phyloP scores from a whole-genome alignment of 2,797 vertebrate species.

The Intellagama lesueurii region DNA sequence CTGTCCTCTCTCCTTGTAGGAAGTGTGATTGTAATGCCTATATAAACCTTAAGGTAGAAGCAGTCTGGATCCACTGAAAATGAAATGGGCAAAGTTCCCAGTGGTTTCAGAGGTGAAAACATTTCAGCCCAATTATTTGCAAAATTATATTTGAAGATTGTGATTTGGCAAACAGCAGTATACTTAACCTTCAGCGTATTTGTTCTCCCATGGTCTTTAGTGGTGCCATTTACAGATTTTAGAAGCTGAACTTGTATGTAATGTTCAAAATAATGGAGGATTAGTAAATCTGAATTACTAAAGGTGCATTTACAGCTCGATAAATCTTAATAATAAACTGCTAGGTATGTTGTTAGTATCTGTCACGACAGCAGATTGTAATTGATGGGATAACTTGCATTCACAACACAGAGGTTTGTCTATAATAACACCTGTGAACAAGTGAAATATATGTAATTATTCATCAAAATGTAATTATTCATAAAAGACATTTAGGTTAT shows the following conservation, averaged over 20 bases:
- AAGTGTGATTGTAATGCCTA: no score
- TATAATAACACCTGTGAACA: background rate
- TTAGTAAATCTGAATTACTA: slow-evolving; percentile 9
- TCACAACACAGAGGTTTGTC: slow-evolving; percentile 10
- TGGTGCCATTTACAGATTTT: slow-evolving; percentile 4
- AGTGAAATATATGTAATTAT: slow-evolving; percentile 17
- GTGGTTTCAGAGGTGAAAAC: background rate
- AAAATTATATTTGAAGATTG: background rate
- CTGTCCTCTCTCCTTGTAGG: no score
- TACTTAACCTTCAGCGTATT: background rate
- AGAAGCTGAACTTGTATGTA: slow-evolving; percentile 3
- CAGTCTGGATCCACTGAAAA: background rate
- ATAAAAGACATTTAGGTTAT: slow-evolving; percentile 3
- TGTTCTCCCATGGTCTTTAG: background rate
- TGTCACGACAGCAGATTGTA: slow-evolving; percentile 24
- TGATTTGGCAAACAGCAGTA: slow-evolving; percentile 1
- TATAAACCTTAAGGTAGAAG: no score
- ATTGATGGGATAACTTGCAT: slow-evolving; percentile 8
- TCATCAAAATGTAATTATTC: slow-evolving; percentile 29
- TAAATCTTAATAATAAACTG: slow-evolving; percentile 34
- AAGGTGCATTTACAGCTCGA: slow-evolving; percentile 25
- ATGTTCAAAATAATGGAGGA: slow-evolving; percentile 7
- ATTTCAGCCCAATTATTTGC: slow-evolving; percentile 3
- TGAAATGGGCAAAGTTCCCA: background rate
- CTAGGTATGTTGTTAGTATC: slow-evolving; percentile 8